Evolutionary conservation across 2,888 invertebrate genomes (phyloP), one percentile per base, ranked within the genome.

Genomic region (Euphydryas editha): DNA sequence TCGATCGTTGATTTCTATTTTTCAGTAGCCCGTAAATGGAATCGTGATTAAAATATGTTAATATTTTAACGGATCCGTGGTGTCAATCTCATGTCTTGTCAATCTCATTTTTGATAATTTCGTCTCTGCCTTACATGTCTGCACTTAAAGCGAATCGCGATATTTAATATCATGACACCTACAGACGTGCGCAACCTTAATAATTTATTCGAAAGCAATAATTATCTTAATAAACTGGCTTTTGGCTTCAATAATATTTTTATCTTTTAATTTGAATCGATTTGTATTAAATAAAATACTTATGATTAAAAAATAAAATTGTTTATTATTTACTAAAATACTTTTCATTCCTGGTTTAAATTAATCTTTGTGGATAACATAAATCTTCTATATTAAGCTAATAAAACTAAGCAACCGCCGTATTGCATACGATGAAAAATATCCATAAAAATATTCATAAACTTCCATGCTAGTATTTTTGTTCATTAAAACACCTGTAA

Each of bases 141-240:
- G 60, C 57, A 60, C 46, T 68, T 64, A 61, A 61, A 61, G 60
- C 57, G 64, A 64, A 51, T 36, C 57, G 21, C 47, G 62, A 62
- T 39, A 62, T 62, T 49, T 57, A 57, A 62, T 36, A 62, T 62
- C 57, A 62, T 49, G 62, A 62, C 62, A 62, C 47, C 46, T 36
- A 57, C 62, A 62, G 47, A 56, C 60, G 51, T 60, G 49, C 59
- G 21, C 49, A 64, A 64, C 67, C 67, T 67, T 60, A 57, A 64
- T 63, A 64, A 63, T 51, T 63, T 39, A 59, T 62, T 62, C 58
- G 66, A 66, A 66, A 66, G 59, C 49, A 62, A 62, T 37, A 59
- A 57, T 59, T 66, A 62, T 59, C 51, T 62, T 47, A 49, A 46
- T 42, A 42, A 59, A 54, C 17, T 42, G 39, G 11, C 20, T 59